Evolutionary conservation across 2,113 vertebrate genomes (phyloP), one percentile per base, ranked within the genome.

Genomic region (Apodemus sylvaticus): DNA sequence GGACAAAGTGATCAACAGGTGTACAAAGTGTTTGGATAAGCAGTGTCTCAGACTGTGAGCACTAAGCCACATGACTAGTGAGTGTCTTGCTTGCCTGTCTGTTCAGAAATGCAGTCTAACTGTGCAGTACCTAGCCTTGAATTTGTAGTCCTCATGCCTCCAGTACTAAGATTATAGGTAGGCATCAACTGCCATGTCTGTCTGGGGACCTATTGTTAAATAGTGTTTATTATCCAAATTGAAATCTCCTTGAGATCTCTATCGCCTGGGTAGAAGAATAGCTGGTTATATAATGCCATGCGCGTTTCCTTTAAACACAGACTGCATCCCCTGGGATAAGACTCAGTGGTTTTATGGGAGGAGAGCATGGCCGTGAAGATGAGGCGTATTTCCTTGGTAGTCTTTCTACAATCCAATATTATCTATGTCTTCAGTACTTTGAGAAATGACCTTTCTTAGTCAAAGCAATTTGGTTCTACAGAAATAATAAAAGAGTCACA

Each of bases 371-470:
- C 5, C 66, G 79, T 7, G 39, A 42, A 39, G 14, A 42, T 53
- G 36, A 13, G 20, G 73, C 39, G 1, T 51, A 94, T 86, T 86
- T 91, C 77, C 89, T 74, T 53, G 58, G 26, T 71, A 71, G 36
- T 58, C 79, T 77, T 88, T 83, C 78, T 42, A 64, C 5, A 77
- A 86, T 91, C 68, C 48, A 62, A 64, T 86, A 94, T 82, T 81
- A 88, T 86, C 58, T 36, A 73, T 45, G 26, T 76, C 93, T 95
- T 93, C 53, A 91, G 66, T 29, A 62, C 31, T 70, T 79, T 93
- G n/a, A 79, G 34, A 45, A 94, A 86, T 55, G 51, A 81, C 64
- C 31, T 91, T 89, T 95, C 48, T 94, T 81, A 78, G 48, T 91
- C 93, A 94, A 96, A 96, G 6, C 34, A 48, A 96, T 11, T 10